phyloP scores from a whole-genome alignment of 1,140 invertebrate genomes.

The Lasioglossum albipes region DNA sequence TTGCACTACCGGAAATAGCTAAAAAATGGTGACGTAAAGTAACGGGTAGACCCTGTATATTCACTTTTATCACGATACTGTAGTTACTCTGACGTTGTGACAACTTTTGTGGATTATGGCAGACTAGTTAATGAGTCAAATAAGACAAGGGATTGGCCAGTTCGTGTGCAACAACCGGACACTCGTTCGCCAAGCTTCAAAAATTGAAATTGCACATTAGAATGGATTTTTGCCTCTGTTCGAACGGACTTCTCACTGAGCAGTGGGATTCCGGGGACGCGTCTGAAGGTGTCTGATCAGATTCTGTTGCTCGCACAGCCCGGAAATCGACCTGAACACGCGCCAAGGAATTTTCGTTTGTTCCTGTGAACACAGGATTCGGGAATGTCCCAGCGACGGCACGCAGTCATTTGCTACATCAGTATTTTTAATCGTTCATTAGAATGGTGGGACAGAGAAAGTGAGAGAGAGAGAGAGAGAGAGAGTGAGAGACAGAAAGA shows the following conservation, averaged over 20 bases:
- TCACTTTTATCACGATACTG: no score
- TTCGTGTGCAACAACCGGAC: background rate
- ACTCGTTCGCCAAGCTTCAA: background rate
- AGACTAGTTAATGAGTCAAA: no score
- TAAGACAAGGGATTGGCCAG: background rate
- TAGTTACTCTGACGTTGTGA: no score
- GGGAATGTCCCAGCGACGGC: conserved; percentile 67
- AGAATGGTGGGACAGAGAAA: conserved; percentile 27
- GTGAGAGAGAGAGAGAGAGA: no score
- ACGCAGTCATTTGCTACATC: conserved; percentile 54
- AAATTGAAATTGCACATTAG: conserved; percentile 1
- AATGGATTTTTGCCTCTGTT: background rate
- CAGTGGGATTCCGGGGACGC: no score
- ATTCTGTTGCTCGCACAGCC: background rate
- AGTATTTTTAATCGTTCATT: conserved; percentile 55
- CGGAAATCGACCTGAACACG: conserved; percentile 13
- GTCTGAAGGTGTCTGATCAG: background rate
- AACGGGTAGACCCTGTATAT: no score
- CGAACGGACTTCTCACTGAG: background rate
- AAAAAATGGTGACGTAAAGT: no score
- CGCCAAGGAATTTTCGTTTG: conserved; percentile 60
- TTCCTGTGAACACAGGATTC: conserved; percentile 78
- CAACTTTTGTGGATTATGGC: no score
- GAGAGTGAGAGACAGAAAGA: no score
- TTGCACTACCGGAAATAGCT: no score